Conservation (phyloP, 92 coral and sea anemone genomes). For the Paramuricea clavata region DNA sequence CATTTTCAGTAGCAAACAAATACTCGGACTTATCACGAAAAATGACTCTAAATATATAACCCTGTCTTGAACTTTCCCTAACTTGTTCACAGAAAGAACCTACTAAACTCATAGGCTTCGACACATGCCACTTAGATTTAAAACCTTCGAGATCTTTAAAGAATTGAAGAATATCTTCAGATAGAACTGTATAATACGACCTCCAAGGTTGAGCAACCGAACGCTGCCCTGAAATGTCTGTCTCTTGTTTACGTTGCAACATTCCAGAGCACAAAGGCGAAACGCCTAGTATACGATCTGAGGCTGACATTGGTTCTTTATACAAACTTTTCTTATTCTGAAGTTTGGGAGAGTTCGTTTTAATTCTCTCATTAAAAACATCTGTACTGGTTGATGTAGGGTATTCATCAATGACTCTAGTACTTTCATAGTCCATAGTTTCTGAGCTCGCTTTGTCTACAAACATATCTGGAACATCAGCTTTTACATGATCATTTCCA, state of each 20-base stretch:
- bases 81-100: slow-evolving; percentile 74
- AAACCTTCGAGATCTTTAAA: slow-evolving; percentile 69
- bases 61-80: slow-evolving; percentile 64
- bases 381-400: not conserved
- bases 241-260: slow-evolving; percentile 88
- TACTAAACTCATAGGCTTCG: slow-evolving; percentile 72
- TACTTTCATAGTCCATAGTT: not conserved
- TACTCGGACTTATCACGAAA: slow-evolving; percentile 83
- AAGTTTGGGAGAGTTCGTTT: not conserved
- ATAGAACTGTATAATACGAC: slow-evolving; percentile 80
- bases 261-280: slow-evolving; percentile 74
- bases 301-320: slow-evolving; percentile 49
- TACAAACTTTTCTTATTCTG: slow-evolving; percentile 3
- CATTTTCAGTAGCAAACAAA: slow-evolving; percentile 76
- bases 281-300: slow-evolving; percentile 8
- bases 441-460: not conserved
- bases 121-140: slow-evolving; percentile 74
- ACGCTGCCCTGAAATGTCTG: slow-evolving; percentile 75
- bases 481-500: not conserved
- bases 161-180: slow-evolving; percentile 59
- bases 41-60: slow-evolving; percentile 74
- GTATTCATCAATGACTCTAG: not conserved
- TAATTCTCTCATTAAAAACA: slow-evolving; percentile 4
- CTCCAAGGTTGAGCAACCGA: slow-evolving; percentile 83
- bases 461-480: not conserved